Evolutionary conservation across 2,113 vertebrate genomes (phyloP).

Genomic region (Misgurnus anguillicaudatus): DNA sequence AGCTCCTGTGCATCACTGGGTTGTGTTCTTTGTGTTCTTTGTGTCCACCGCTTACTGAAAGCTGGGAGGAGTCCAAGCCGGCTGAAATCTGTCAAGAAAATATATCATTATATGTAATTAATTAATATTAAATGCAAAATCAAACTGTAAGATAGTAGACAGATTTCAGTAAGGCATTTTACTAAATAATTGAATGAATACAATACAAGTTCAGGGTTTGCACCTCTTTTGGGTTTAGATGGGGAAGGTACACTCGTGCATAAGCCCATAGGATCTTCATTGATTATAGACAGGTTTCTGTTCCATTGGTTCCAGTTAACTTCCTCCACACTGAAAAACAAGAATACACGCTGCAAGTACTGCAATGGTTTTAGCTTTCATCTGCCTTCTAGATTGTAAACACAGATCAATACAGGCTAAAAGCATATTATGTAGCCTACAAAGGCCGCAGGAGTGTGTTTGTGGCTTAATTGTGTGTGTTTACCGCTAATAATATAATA

Average conservation of each 20-base stretch:
- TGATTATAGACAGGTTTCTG: slow-evolving; percentile 88
- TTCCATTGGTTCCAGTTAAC: slow-evolving; percentile 99
- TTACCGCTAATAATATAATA: neutral
- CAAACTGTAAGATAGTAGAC: too few relatives aligned
- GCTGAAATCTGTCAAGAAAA: slow-evolving; percentile 65
- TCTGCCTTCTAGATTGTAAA: slow-evolving; percentile 53
- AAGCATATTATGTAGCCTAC: neutral
- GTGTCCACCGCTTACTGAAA: slow-evolving; percentile 23
- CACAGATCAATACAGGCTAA: slow-evolving; percentile 46
- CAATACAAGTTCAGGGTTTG: neutral
- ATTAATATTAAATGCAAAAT: neutral
- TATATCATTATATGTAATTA: neutral
- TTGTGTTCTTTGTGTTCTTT: neutral
- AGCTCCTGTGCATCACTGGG: slow-evolving; percentile 61
- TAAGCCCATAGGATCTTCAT: slow-evolving; percentile 84
- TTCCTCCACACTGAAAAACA: slow-evolving; percentile 85
- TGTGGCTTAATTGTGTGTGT: too few relatives aligned
- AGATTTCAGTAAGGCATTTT: too few relatives aligned
- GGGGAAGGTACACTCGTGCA: neutral
- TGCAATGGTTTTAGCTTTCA: slow-evolving; percentile 55
- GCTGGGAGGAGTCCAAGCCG: slow-evolving; percentile 56
- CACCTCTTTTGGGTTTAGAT: slow-evolving; percentile 37
- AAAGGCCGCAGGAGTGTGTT: neutral
- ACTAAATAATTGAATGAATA: neutral
- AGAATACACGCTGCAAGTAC: slow-evolving; percentile 61